phyloP scores from a whole-genome alignment of 2,888 invertebrate species.

The Rhingia rostrata region DNA sequence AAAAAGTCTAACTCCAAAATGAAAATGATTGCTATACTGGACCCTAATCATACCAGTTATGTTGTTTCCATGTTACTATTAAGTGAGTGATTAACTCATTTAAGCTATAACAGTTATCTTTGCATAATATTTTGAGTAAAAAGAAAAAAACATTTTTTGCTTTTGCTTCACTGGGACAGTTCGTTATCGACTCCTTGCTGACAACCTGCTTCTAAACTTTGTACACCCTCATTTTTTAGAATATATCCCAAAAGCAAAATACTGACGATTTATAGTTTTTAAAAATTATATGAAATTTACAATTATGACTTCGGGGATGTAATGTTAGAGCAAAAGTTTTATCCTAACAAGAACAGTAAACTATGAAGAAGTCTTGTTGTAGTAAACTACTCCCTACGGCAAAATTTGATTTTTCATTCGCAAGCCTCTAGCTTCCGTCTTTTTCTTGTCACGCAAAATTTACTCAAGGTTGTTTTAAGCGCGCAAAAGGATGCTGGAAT shows the following conservation, averaged over 20 bases:
- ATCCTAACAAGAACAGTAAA: constrained; percentile 32
- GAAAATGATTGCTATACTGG: too few species aligned
- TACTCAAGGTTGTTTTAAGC: constrained; percentile 37
- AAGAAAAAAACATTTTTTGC: not conserved
- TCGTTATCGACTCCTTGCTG: not conserved
- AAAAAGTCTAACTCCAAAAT: too few species aligned
- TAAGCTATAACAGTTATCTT: constrained; percentile 7
- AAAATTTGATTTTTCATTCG: constrained; percentile 38
- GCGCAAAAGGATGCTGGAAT: constrained; percentile 27
- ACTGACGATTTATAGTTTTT: constrained; percentile 37
- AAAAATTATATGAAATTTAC: constrained; percentile 38
- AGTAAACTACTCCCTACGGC: constrained; percentile 55
- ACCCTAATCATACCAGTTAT: too few species aligned
- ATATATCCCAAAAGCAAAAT: constrained; percentile 51
- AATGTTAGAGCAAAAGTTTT: constrained; percentile 35
- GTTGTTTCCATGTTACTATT: not conserved
- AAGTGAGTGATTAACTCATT: constrained; percentile 9
- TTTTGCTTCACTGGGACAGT: not conserved
- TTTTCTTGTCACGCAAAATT: constrained; percentile 41
- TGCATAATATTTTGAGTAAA: not conserved
- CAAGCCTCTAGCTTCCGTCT: constrained; percentile 23
- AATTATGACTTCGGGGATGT: constrained; percentile 46
- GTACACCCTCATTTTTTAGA: constrained; percentile 11
- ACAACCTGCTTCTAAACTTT: not conserved
- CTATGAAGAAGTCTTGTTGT: constrained; percentile 49